Evolutionary conservation across 2,797 vertebrate genomes (phyloP), one percentile per base, ranked within the genome.

Genomic region (Xiphorhynchus erythropygius): DNA sequence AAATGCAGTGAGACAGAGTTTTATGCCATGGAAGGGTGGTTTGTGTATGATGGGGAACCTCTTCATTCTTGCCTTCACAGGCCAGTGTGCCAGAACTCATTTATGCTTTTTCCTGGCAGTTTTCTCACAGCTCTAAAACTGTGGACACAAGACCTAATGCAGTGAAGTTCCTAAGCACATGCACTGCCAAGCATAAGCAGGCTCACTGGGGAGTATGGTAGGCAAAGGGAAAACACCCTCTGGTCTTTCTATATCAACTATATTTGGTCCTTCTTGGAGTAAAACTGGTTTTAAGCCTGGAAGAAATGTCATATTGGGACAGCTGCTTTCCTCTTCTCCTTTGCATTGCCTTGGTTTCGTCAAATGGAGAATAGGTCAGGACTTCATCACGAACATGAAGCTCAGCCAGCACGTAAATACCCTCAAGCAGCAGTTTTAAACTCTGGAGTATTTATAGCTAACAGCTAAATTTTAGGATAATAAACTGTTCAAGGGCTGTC

Each of bases 41-140:
- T 85, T 92, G 27, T 64, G 8, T 89, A 32, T 77, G 30, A 50
- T 50, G 33, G 56, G 78, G 68, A 83, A 18, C 50, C 78, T 94
- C 71, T 94, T 92, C 65, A 30, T 78, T 89, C 79, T 81, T 78
- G 24, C 50, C n/a, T 85, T 87, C 44, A 9, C 33, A 74, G 6
- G 47, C 37, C 44, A 6, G 78, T 68, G 18, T 89, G 89, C 84
- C 90, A 96, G 86, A 93, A 87, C 33, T 80, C 42, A 84, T 93
- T 83, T 92, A 59, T 78, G 84, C 50, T 92, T 93, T 95, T 94
- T 91, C 82, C 84, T 96, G 94, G 89, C 78, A 85, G 41, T 96
- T 96, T 95, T 96, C 70, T 95, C 62, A 82, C 60, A 77, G 53
- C 35, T 85, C 33, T 82, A n/a, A 84, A 93, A 71, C 23, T 95